Percentiles rank a stretch among this genome's conserved stretches.
These are phyloP conservation scores for Drosophila sulfurigaster DNA, from an alignment of 1,140 invertebrate species.

Conservation along the genomic window DNA sequence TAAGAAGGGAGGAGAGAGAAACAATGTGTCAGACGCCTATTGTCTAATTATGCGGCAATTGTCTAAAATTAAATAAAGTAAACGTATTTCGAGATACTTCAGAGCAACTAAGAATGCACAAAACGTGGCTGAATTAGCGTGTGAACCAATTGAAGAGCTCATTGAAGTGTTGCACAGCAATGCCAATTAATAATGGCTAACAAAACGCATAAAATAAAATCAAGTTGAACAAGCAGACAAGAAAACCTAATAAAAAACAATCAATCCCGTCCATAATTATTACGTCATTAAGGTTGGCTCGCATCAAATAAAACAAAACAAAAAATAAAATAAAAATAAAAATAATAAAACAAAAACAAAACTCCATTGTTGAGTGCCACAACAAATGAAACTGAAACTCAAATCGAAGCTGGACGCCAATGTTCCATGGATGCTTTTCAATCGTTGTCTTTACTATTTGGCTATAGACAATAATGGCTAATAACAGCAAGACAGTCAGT, in stretches of 20 bases:
- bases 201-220: slow-evolving; percentile 27
- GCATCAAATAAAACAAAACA: slow-evolving; percentile 21
- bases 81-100: slow-evolving; percentile 49
- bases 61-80: slow-evolving; percentile 56
- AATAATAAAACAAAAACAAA: slow-evolving; percentile 6
- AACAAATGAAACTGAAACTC: slow-evolving; percentile 21
- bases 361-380: slow-evolving; percentile 10
- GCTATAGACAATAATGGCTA: slow-evolving; percentile 52
- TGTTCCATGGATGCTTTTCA: slow-evolving; percentile 28
- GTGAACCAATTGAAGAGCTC: slow-evolving; percentile 59
- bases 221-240: slow-evolving; percentile 5
- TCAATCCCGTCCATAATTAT: slow-evolving; percentile 68
- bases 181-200: slow-evolving; percentile 67
- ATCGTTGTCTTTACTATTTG: not conserved
- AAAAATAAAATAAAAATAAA: slow-evolving; percentile 1
- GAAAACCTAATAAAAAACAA: slow-evolving; percentile 11
- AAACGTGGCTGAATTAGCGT: slow-evolving; percentile 40
- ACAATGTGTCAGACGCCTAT: slow-evolving; percentile 14
- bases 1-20: slow-evolving; percentile 1
- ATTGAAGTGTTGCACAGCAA: slow-evolving; percentile 31
- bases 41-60: slow-evolving; percentile 66
- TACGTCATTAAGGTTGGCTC: slow-evolving; percentile 71
- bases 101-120: slow-evolving; percentile 35
- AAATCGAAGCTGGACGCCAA: slow-evolving; percentile 58
- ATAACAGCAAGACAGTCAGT: slow-evolving; percentile 1